Evolutionary conservation across 2,113 vertebrate species (phyloP), one percentile per base, ranked within the genome.

Genomic region (Platanista minor): DNA sequence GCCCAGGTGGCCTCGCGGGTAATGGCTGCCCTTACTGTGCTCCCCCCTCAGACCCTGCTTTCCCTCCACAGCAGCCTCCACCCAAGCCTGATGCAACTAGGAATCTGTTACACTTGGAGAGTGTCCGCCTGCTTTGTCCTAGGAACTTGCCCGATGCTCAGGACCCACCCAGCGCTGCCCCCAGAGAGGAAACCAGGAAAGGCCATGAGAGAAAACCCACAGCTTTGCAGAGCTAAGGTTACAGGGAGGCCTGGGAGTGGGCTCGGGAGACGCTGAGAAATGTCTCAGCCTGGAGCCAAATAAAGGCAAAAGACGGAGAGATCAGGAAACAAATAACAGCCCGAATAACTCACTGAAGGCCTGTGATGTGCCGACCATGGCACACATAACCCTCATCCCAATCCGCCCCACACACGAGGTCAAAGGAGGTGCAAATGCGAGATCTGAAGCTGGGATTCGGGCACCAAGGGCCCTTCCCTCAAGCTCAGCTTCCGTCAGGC

Each of bases 401-500:
- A 33, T 21, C 46, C 12, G 14, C 23, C 74, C 18, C 12, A 17
- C 18, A 77, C 18, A 4, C 0, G 29, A 31, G 46, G 5, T 33
- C 31, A 18, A 33, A 5, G 4, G 41, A 49, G 29, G 5, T 9
- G 0, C 46, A 43, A 4, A 43, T 74, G 18, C 2, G 0, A 52
- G 29, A 33, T 17, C 29, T 1, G 1, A 6, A 0, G 2, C 46
- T 31, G 18, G 43, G 74, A n/a, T 10, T 3, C 9, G 0, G 71
- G 1, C 2, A 0, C 72, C 15, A 3, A 33, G 17, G 43, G 43
- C 17, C 17, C 43, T 77, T 49, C 29, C 43, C 74, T 49, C 39
- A 62, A 0, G 0, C 8, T 49, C 43, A 0, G 2, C 3, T 31
- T 10, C 29, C 41, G 14, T 41, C 15, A 18, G 72, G 9, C 41